Evolutionary conservation across 2,113 vertebrate genomes (phyloP), one percentile per base, ranked within the genome.

Genomic region (Haemorhous mexicanus): DNA sequence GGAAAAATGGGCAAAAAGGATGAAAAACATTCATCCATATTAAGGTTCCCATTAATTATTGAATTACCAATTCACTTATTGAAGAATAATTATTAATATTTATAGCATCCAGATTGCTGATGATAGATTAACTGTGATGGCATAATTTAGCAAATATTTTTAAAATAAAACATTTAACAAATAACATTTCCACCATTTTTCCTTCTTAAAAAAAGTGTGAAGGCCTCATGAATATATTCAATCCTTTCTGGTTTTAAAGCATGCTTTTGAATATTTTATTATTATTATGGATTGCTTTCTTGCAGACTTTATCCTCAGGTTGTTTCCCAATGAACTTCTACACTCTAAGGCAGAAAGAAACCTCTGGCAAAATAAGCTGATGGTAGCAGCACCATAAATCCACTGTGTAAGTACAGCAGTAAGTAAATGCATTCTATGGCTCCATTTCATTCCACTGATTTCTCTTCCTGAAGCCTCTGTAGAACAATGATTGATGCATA

Each of bases 111-210:
- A 75, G 89, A 90, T 81, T 90, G 83, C 63, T 47, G 55, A 27
- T 77, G 72, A 84, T 66, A 62, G 82, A 77, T 94, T 95, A 93
- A 93, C 55, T 2, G 3, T 1, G 16, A 75, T 75, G 80, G 76
- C 83, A 89, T 95, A 92, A 92, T 90, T 92, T 93, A 96, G 89
- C 79, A 93, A 95, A 95, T 79, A 88, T 90, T 95, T 96, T 94
- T 24, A 41, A 91, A 93, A 93, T 76, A 76, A 94, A 94, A 69
- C 82, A 66, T 86, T 93, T 73, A 92, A 66, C 80, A 86, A 94
- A 90, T 55, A 95, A 47, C 30, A 23, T 77, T 94, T 84, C 85
- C 61, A 84, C 63, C 39, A 70, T 86, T 95, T 89, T 70, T 93
- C 73, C 35, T 8, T 70, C 73, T 92, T 66, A 23, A 78, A 74